Base-by-base conservation (phyloP, 2,888 invertebrate genomes). In the Aplocera efformata region DNA sequence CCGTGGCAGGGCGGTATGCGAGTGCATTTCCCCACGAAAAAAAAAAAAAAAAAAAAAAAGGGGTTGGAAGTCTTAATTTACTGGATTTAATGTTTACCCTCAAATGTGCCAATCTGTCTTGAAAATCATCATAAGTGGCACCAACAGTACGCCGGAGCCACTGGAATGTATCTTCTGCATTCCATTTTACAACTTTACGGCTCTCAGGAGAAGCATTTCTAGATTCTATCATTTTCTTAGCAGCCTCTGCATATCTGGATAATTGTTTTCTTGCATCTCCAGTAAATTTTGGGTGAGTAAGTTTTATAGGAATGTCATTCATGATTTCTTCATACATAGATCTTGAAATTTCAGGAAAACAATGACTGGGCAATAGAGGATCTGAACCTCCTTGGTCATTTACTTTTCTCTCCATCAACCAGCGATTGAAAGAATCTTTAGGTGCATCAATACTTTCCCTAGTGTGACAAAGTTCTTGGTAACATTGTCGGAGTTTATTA, bases 321-420 rank as follows among this genome's bases (percentile, higher is more conserved):
- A 98, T 98, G 36, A 98, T 97, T 88, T 98, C 98, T 53, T 96
- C 93, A 82, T 97, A 97, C 98, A 98, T 97, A 1, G 96, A 94
- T 70, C 93, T 92, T 3, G 98, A 98, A 60, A 98, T 94, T 83
- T 98, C 98, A 1, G 96, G 95, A 58, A 93, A 92, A 81, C 98
- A 98, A 72, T 94, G 94, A 75, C 96, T 96, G 5, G 98, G 98
- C 32, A 98, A 84, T 33, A 98, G 79, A 0, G 98, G 96, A 85
- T 98, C 98, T 39, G 92, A 92, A 1, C 98, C 98, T 63, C 91
- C 91, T 65, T 92, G 92, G 72, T 97, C 97, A 55, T 94, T 92
- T 0, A 97, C 95, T 88, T 98, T 98, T 25, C 98, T 91, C 78
- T 98, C 98, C 93, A 98, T 94, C 36, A 98, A 79, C 98, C 98